Base-by-base conservation (phyloP, 2,113 vertebrate genomes). In the Ovibos moschatus region DNA sequence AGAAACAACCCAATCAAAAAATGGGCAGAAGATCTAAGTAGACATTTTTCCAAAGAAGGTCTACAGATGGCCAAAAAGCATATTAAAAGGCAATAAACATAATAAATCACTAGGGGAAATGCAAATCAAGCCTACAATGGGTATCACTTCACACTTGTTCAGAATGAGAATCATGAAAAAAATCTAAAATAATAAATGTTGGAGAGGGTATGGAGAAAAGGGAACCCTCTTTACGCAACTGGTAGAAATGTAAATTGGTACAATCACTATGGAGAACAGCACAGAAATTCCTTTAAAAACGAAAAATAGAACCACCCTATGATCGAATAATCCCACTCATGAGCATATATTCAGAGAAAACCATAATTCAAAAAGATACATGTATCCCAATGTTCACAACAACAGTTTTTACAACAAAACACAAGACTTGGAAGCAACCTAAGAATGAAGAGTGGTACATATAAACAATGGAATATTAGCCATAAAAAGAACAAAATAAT, bases 141-240 rank as follows among this genome's bases (percentile, higher is more conserved):
- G n/a, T 71, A 40, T 12, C 67, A 23, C n/a, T 36, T 71, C 67
- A 71, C 67, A 71, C 67, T 23, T 36, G n/a, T 67, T 71, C n/a
- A 23, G n/a, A 71, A 71, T 76, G 36, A 27, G 36, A 40, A 43
- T 43, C 23, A 76, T 76, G 21, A 40, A 76, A 76, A 74, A 43
- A 25, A 23, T 25, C 11, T 25, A 25, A 74, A 74, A 74, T 6
- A 25, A 43, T 43, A 74, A 74, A 25, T 14, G 71, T 43, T 43
- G 21, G 71, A 74, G 36, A 74, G 36, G 11, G 11, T 74, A 21
- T 74, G 21, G 36, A 43, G 71, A 40, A 76, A 43, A 43, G 36
- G 23, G 36, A 76, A 14, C 71, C 71, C 23, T 76, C 74, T 71
- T 25, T 76, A 43, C 0, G 0, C 0, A 1, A 43, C 36, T 28